Percentiles rank a stretch among this genome's conserved stretches.
phyloP scores from a whole-genome alignment of 2,113 vertebrate species.

The Panthera tigris region DNA sequence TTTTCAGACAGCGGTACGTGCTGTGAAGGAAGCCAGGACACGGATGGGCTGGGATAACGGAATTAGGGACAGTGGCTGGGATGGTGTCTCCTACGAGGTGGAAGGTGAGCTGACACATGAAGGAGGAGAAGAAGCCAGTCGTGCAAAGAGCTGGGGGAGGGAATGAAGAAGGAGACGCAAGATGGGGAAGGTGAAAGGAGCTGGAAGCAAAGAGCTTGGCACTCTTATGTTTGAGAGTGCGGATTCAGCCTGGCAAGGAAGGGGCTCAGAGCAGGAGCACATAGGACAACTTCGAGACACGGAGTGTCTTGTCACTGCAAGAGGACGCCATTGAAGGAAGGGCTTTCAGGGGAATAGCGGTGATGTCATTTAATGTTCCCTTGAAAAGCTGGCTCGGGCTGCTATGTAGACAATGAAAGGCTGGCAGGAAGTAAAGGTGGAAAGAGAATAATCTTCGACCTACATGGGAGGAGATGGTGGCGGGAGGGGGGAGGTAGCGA shows the following conservation, averaged over 20 bases:
- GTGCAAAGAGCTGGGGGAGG: neutral
- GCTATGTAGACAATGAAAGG: neutral
- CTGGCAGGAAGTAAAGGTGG: neutral
- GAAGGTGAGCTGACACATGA: neutral
- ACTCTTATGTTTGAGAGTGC: neutral
- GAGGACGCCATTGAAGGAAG: neutral
- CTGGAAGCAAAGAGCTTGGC: neutral
- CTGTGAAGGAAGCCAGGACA: neutral
- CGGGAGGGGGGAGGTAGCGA: fast-evolving
- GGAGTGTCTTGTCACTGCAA: neutral
- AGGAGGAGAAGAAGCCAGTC: neutral
- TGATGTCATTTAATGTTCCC: neutral
- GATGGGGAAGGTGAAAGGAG: neutral
- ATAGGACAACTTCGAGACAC: neutral
- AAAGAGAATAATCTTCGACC: neutral
- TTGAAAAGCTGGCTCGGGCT: neutral
- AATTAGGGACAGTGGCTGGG: neutral
- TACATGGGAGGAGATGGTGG: neutral
- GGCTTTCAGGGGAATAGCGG: fast-evolving
- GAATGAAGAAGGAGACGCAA: neutral
- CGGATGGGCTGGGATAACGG: neutral
- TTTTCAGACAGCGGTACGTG: neutral
- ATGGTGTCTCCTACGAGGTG: neutral
- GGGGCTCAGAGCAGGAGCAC: neutral
- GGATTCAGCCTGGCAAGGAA: fast-evolving